Conservation (phyloP, 2,888 invertebrate species). For the Cyaniris semiargus region DNA sequence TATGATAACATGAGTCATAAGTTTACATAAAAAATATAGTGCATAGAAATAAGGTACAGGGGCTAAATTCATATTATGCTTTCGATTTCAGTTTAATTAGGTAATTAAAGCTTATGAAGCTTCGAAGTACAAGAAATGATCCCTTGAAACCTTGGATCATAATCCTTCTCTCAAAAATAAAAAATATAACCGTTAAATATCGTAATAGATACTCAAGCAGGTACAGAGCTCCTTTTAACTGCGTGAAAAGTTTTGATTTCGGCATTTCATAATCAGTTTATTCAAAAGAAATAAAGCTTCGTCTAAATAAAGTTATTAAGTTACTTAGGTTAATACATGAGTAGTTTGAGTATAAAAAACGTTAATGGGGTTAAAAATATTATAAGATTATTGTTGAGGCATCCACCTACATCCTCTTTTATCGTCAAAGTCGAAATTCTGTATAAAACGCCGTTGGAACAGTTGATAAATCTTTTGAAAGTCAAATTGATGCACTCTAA, state of each 20-base stretch:
- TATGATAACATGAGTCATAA: no score
- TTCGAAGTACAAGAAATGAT: no score
- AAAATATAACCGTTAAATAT: not conserved
- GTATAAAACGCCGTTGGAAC: constrained; percentile 28
- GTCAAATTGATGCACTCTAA: constrained; percentile 27
- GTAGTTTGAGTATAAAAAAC: not conserved
- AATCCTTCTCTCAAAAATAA: not conserved
- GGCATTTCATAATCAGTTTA: constrained; percentile 4
- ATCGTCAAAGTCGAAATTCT: constrained; percentile 6
- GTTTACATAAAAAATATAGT: no score
- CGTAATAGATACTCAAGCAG: not conserved
- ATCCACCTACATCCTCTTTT: not conserved
- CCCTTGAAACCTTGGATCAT: not conserved
- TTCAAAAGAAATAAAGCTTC: not conserved
- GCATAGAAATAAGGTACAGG: no score
- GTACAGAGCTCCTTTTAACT: not conserved
- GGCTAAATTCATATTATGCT: no score
- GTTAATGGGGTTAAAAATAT: not conserved
- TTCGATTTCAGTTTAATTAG: no score
- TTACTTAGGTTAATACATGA: not conserved
- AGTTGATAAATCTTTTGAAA: constrained; percentile 46
- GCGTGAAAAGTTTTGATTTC: not conserved
- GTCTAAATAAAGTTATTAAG: not conserved
- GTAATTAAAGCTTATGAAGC: no score
- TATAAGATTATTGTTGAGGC: not conserved